Conservation (phyloP, 1,140 invertebrate species). For the Drosophila asahinai region DNA sequence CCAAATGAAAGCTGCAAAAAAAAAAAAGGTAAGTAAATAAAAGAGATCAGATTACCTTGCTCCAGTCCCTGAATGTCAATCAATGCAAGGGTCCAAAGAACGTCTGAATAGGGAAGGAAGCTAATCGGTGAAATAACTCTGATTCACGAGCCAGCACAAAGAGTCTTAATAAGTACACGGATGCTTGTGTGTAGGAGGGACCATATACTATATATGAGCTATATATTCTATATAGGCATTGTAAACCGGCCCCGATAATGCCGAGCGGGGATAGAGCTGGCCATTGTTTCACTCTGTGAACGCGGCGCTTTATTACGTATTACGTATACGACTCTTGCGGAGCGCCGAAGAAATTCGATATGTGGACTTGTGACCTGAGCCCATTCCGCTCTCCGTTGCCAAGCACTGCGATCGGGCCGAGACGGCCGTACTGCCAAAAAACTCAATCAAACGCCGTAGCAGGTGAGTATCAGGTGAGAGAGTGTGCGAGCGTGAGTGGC, state of each 20-base stretch:
- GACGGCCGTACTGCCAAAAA: conserved; percentile 45
- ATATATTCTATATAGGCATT: conserved; percentile 27
- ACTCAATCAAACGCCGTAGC: conserved; percentile 45
- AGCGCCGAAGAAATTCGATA: conserved; percentile 62
- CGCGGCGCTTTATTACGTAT: conserved; percentile 61
- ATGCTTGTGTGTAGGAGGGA: conserved; percentile 8
- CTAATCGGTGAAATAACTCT: conserved; percentile 35
- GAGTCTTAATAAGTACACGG: conserved; percentile 28
- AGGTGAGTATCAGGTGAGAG: conserved; percentile 22
- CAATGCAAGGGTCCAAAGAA: conserved; percentile 28
- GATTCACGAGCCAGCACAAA: conserved; percentile 54
- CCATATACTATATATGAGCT: background rate
- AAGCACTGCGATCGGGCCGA: conserved; percentile 46
- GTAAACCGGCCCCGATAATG: conserved; percentile 58
- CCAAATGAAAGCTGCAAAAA: background rate
- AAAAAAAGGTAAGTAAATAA: conserved; percentile 1
- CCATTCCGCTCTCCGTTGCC: conserved; percentile 39
- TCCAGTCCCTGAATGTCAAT: conserved; percentile 8
- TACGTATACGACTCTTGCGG: conserved; percentile 49
- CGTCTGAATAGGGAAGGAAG: conserved; percentile 22
- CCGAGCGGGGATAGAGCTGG: conserved; percentile 38
- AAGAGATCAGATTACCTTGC: conserved; percentile 1
- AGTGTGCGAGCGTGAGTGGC: conserved; percentile 11
- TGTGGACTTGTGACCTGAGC: conserved; percentile 73
- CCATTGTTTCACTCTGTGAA: conserved; percentile 54